Evolutionary conservation across 1,140 invertebrate genomes (phyloP), one percentile per base, ranked within the genome.

Genomic region (Andricus grossulariae): DNA sequence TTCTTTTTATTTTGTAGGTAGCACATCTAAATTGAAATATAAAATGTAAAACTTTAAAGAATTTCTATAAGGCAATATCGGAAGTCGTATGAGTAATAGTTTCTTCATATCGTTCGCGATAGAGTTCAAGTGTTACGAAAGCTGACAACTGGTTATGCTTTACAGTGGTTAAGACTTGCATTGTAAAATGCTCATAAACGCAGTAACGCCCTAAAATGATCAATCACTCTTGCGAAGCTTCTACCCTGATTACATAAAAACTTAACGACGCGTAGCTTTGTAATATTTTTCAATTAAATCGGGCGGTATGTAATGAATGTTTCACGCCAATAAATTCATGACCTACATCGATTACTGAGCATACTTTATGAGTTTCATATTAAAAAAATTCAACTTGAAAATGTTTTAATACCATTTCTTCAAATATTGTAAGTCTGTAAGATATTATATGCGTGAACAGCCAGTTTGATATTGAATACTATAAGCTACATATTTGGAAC

Each of bases 201-300:
- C 5, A 66, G 60, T 66, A 66, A 66, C 60, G 60, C 60, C 60
- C 60, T 16, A 25, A 66, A 66, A 66, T 66, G n/a, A 66, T 66
- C 60, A 66, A 66, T 66, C 60, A 66, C 25, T 66, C 60, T 39
- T 66, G 60, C 60, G 60, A 66, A 66, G 60, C 60, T 66, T 66
- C 60, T 66, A 39, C 25, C 39, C 57, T 66, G 57, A 66, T 39
- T 66, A 66, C 25, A 32, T 32, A 66, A 66, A 66, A 39, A 66
- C 4, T 16, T 66, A 66, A 66, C 39, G 60, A 66, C 25, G 60
- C 39, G 15, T 66, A 16, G 39, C 60, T 32, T 66, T 66, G 39
- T 39, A 66, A 66, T 39, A 66, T 32, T 66, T 66, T 66, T 66
- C 60, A n/a, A 39, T 66, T 13, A 66, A 66, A 66, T 66, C 25